Percentiles rank a stretch among this genome's conserved stretches.
These are phyloP conservation scores for Heterochromis multidens DNA, from an alignment of 2,113 vertebrate genomes.

Conservation along the genomic window DNA sequence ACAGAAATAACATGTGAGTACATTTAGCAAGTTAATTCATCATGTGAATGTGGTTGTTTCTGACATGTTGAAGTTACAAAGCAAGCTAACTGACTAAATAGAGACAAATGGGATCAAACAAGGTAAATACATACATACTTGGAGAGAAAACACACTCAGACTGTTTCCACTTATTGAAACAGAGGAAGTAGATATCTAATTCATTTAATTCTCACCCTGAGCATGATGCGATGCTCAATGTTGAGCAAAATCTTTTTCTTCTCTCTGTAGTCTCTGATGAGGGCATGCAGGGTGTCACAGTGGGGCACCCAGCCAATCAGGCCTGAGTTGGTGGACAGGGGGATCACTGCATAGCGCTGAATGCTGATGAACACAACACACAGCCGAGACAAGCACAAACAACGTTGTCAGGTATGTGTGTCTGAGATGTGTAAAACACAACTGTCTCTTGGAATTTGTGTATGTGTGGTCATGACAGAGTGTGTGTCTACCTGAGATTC, in stretches of 20 bases:
- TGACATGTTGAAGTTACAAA: neutral
- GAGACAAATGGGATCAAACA: neutral
- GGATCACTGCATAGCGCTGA: constrained; percentile 96
- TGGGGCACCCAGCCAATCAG: constrained; percentile 98
- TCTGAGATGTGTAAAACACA: neutral
- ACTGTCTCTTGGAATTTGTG: neutral
- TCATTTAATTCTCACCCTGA: constrained; percentile 78
- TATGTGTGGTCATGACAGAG: neutral
- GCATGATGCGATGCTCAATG: constrained; percentile 98
- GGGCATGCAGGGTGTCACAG: constrained; percentile 95
- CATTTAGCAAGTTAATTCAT: neutral
- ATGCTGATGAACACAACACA: constrained; percentile 76
- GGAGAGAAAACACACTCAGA: neutral
- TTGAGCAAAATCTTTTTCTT: constrained; percentile 99
- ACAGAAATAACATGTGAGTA: neutral
- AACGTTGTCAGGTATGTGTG: neutral
- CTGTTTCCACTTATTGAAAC: neutral
- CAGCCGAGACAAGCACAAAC: neutral
- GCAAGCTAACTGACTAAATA: neutral
- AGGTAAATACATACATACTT: neutral
- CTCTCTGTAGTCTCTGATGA: constrained; percentile 97
- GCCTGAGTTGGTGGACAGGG: constrained; percentile 95
- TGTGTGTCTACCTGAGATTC: constrained; percentile 86
- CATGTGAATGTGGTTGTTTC: neutral
- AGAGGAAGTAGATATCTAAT: neutral